A percentile compares a stretch with the other conserved stretches of the same genome.
Evolutionary conservation across 2,888 invertebrate species (phyloP).

Genomic region (Ectemnius cavifrons): DNA sequence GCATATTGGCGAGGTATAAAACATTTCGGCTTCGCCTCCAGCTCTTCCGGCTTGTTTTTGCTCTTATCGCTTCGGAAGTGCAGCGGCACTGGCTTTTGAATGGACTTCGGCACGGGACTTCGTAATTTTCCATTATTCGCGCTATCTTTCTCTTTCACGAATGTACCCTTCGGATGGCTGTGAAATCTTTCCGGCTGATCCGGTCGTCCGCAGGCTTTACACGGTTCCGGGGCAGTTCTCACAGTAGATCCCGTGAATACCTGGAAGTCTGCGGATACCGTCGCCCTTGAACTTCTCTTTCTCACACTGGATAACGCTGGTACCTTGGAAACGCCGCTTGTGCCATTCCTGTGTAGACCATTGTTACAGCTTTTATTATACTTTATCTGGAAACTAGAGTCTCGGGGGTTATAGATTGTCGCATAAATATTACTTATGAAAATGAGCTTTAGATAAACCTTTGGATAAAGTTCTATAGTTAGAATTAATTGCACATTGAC

Average conservation of each 20-base stretch:
- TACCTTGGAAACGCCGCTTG: conserved; percentile 41
- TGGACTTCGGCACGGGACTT: conserved; percentile 75
- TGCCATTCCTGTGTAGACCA: conserved; percentile 28
- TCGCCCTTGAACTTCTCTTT: conserved; percentile 54
- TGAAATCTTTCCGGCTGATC: conserved; percentile 85
- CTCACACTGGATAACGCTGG: conserved; percentile 58
- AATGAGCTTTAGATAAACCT: no score
- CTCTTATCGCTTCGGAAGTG: conserved; percentile 74
- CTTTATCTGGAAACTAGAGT: no score
- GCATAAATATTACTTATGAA: no score
- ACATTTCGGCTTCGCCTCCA: conserved; percentile 14
- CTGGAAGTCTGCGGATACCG: conserved; percentile 63
- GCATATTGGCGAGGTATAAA: not conserved
- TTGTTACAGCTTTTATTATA: no score
- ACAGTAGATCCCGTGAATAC: conserved; percentile 58
- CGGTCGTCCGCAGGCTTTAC: conserved; percentile 83
- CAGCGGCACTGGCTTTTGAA: conserved; percentile 80
- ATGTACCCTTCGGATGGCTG: conserved; percentile 78
- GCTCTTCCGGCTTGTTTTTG: conserved; percentile 48
- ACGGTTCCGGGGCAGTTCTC: conserved; percentile 79
- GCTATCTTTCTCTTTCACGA: conserved; percentile 55
- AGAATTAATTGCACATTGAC: no score
- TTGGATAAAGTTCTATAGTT: no score
- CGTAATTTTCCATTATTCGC: conserved; percentile 29
- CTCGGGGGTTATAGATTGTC: no score